Evolutionary conservation across 2,113 vertebrate genomes (phyloP), one percentile per base, ranked within the genome.

Genomic region (Dicaeum eximium): DNA sequence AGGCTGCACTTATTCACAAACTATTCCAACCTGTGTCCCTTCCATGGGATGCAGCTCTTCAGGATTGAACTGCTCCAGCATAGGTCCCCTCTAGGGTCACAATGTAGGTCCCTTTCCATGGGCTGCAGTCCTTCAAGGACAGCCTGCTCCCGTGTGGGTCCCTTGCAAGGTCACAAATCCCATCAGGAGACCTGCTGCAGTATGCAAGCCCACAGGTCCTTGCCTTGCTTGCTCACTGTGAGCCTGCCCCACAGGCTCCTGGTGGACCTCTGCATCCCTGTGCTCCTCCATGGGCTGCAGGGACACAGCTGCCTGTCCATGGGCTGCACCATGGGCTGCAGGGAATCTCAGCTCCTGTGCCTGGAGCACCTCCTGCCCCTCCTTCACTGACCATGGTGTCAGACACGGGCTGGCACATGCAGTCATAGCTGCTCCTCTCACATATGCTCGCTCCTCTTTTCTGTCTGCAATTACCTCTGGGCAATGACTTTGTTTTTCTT

Each of bases 51-150:
- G 15, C 22, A 28, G 38, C n/a, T 54, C 23, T 47, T 69, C 47
- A 11, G 13, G 28, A 44, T 33, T 0, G 0, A 40, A 10, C 28
- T 30, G 28, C 6, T 47, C 6, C 30, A 40, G 20, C 1, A 0
- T 12, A 38, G 24, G 5, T 38, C 5, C 10, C 4, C 8, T 3
- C 19, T 20, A 27, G 37, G 15, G 6, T 44, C 15, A 37, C 9
- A 51, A 11, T 15, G 18, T 27, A 18, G 15, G 17, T 22, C 27
- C n/a, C 33, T 38, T 73, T n/a, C 48, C 57, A 38, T 0, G 1
- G n/a, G n/a, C 50, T 47, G 50, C 8, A 47, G 33, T n/a, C 42
- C 28, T n/a, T 57, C 24, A 44, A 37, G 15, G 7, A 14, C 10
- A 30, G 11, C 16, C 33, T 56, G 15, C 23, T 69, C 15, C 24